These are phyloP conservation scores for Sinocyclocheilus maitianheensis DNA, from an alignment of 2,113 vertebrate genomes.

Conservation along the genomic window DNA sequence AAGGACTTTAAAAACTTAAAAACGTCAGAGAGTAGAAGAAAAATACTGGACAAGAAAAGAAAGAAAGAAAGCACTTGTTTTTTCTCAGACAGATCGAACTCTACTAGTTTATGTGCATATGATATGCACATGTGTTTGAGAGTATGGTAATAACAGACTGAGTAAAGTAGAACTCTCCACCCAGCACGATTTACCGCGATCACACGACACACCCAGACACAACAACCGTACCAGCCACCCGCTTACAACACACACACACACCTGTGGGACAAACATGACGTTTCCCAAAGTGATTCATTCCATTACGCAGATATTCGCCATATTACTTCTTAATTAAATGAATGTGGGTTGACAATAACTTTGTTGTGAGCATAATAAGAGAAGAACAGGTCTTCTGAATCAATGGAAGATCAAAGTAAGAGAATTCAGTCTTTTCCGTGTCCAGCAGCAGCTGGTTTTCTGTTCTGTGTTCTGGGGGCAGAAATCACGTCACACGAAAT, in stretches of 20 bases:
- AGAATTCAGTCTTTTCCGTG: background rate
- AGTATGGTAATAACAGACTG: slow-evolving; percentile 2
- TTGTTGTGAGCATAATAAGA: slow-evolving; percentile 5
- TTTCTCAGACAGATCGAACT: background rate
- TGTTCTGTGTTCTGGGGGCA: background rate
- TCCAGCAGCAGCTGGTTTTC: background rate
- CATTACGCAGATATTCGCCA: background rate
- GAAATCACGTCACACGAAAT: slow-evolving; percentile 11
- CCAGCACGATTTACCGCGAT: slow-evolving; percentile 27
- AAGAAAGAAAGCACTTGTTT: background rate
- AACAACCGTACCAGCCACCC: slow-evolving; percentile 4
- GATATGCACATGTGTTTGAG: slow-evolving; percentile 22
- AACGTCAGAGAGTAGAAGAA: background rate
- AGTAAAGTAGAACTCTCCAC: background rate
- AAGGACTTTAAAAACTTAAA: background rate
- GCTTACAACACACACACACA: background rate
- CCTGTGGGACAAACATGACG: slow-evolving; percentile 17
- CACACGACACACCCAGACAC: slow-evolving; percentile 33
- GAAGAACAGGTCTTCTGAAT: background rate
- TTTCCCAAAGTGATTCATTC: background rate
- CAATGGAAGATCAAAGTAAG: slow-evolving; percentile 25
- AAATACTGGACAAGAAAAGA: background rate
- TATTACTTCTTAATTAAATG: background rate
- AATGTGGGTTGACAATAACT: background rate
- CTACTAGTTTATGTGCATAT: background rate